phyloP scores from a whole-genome alignment of 2,888 invertebrate genomes.

The Nymphalis c-album region DNA sequence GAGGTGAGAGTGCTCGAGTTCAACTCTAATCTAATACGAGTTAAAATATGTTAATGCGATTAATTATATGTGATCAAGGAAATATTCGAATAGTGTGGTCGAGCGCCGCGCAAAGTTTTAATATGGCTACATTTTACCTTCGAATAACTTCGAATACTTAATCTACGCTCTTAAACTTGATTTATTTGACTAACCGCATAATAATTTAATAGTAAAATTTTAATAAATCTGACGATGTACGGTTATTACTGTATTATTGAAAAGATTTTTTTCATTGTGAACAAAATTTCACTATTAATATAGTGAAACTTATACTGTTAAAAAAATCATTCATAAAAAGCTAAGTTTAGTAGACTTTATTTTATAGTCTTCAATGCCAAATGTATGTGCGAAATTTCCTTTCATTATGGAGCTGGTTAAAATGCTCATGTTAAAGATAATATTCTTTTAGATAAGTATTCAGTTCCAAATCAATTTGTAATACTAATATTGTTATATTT shows the following conservation, averaged over 20 bases:
- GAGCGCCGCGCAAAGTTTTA: conserved; percentile 33
- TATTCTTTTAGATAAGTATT: background rate
- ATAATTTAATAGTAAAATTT: conserved; percentile 23
- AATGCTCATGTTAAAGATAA: no score
- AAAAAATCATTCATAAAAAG: no score
- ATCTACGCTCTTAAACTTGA: conserved; percentile 29
- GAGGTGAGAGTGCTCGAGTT: conserved; percentile 69
- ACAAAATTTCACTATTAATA: background rate
- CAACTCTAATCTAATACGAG: conserved; percentile 71
- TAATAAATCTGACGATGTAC: background rate
- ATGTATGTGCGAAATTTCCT: no score
- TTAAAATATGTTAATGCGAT: conserved; percentile 68
- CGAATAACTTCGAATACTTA: conserved; percentile 35
- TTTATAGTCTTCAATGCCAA: no score
- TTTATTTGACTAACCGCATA: conserved; percentile 30
- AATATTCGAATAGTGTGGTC: conserved; percentile 38
- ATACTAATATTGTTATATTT: background rate
- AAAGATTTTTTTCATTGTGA: background rate
- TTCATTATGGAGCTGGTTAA: no score
- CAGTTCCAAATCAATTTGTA: background rate
- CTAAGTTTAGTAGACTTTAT: no score
- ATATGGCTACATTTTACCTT: conserved; percentile 40
- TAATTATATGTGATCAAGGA: conserved; percentile 47
- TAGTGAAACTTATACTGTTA: no score
- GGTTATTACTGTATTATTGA: background rate